These are phyloP conservation scores for Phainopepla nitens DNA, from an alignment of 2,113 vertebrate genomes.

Conservation along the genomic window DNA sequence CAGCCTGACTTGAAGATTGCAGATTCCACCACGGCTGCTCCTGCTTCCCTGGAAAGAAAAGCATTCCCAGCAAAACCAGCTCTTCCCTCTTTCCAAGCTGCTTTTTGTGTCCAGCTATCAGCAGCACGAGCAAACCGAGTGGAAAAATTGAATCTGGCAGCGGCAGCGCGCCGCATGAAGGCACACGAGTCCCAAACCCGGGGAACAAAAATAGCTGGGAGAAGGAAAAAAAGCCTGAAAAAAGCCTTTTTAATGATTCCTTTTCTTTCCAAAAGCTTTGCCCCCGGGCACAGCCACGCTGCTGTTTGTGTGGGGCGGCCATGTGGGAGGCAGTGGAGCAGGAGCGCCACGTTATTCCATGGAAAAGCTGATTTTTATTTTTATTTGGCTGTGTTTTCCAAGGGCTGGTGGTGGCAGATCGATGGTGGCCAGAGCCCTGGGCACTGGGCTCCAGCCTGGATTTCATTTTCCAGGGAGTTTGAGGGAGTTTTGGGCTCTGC, in stretches of 20 bases:
- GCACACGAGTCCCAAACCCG: background rate
- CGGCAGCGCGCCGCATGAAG: no score
- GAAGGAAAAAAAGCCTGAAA: background rate
- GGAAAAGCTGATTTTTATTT: background rate
- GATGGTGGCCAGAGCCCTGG: background rate
- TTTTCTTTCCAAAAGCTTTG: background rate
- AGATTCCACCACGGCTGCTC: background rate
- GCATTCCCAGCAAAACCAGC: background rate
- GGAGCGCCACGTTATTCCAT: background rate
- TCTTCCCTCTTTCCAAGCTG: background rate
- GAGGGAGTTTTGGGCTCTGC: background rate
- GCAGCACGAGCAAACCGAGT: background rate
- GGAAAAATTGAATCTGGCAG: constrained; percentile 40
- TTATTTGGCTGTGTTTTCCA: background rate
- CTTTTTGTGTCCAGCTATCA: background rate
- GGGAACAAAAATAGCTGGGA: constrained; percentile 41
- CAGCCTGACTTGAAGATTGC: background rate
- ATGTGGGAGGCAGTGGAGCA: no score
- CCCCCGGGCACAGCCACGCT: background rate
- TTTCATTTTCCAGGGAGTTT: background rate
- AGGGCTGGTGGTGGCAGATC: background rate
- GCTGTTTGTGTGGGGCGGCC: background rate
- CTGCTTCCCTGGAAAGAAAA: background rate
- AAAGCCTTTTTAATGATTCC: background rate
- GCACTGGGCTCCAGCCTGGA: background rate